Percentiles rank a stretch among this genome's conserved stretches.
phyloP scores from a whole-genome alignment of 2,113 vertebrate species.

The Archocentrus centrarchus region DNA sequence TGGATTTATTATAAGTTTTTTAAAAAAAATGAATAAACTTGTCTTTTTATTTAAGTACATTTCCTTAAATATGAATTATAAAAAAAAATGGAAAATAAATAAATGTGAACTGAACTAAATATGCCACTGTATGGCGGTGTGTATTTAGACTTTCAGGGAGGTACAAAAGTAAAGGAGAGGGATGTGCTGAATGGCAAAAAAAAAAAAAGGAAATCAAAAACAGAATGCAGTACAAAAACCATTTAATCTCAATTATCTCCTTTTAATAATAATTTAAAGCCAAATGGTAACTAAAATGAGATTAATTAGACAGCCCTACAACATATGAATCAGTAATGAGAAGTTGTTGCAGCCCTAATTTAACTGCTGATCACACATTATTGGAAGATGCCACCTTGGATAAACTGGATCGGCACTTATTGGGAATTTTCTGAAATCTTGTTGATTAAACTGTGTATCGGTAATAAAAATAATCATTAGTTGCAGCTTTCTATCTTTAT shows the following conservation, averaged over 20 bases:
- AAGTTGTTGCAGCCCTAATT: background rate
- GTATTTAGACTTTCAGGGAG: background rate
- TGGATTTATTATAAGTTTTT: too few species aligned
- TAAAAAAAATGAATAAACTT: too few species aligned
- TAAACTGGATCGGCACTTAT: background rate
- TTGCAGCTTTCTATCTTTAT: background rate
- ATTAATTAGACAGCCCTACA: background rate
- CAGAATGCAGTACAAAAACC: background rate
- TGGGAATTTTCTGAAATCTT: background rate
- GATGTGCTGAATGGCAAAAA: background rate
- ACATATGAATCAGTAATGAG: background rate
- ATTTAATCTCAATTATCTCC: background rate
- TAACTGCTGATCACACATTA: background rate
- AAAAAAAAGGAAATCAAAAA: background rate
- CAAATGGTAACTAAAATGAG: background rate
- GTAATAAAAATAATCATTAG: background rate
- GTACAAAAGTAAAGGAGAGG: background rate
- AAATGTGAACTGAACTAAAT: slow-evolving; percentile 4
- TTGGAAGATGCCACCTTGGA: background rate
- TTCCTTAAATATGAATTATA: background rate
- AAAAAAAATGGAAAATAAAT: background rate
- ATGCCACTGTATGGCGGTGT: background rate
- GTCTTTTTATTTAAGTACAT: background rate
- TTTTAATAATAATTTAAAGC: background rate
- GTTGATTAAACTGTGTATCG: background rate